phyloP scores from a whole-genome alignment of 2,888 invertebrate species.

The Pseudoips prasinana region DNA sequence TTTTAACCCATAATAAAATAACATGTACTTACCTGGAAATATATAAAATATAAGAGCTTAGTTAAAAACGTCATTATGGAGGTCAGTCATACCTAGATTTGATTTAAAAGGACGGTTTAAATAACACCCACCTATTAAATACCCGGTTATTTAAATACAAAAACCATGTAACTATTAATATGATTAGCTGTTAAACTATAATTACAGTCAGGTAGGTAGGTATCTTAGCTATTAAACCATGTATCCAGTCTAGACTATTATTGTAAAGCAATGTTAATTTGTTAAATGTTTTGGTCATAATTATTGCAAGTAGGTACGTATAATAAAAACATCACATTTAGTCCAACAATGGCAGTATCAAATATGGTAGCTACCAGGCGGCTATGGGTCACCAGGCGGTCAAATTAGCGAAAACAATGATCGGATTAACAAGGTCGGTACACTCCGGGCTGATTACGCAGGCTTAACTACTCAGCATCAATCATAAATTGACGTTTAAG shows the following conservation, averaged over 20 bases:
- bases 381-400: conserved; percentile 42
- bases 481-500: conserved; percentile 27
- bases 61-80: neutral
- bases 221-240: conserved; percentile 12
- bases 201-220: conserved; percentile 31
- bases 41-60: too few relatives aligned
- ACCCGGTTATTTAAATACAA: conserved; percentile 29
- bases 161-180: conserved; percentile 34
- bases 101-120: conserved; percentile 30
- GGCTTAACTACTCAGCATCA: conserved; percentile 44
- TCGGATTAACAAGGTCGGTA: conserved; percentile 42
- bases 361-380: conserved; percentile 25
- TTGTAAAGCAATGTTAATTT: conserved; percentile 22
- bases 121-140: conserved; percentile 31
- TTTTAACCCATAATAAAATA: too few relatives aligned
- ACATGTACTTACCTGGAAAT: too few relatives aligned
- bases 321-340: too few relatives aligned
- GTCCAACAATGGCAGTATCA: too few relatives aligned
- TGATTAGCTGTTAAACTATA: conserved; percentile 30
- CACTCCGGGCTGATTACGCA: conserved; percentile 31
- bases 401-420: conserved; percentile 46
- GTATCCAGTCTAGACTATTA: conserved; percentile 13
- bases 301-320: conserved; percentile 2
- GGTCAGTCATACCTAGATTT: conserved; percentile 21
- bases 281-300: conserved; percentile 18